A percentile compares a stretch with the other conserved stretches of the same genome.
phyloP scores from a whole-genome alignment of 2,797 vertebrate species.

The Avahi laniger region DNA sequence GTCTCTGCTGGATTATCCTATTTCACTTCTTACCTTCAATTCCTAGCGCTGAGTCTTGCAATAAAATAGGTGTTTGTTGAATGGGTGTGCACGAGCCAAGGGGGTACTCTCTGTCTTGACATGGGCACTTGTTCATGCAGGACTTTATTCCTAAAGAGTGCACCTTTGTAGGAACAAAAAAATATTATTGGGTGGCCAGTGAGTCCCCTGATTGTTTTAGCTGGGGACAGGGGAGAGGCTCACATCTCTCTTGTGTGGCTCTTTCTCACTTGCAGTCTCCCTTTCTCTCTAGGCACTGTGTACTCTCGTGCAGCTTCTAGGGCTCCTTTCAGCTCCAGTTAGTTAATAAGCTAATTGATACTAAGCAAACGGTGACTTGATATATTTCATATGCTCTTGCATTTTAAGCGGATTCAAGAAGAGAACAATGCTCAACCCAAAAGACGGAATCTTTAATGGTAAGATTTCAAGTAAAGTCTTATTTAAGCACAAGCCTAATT shows the following conservation, averaged over 20 bases:
- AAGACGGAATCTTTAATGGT: conserved; percentile 1
- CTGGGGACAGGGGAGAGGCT: too few species aligned
- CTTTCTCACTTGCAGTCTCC: not conserved
- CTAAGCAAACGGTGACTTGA: not conserved
- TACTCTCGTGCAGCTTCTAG: not conserved
- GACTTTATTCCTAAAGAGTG: conserved; percentile 20
- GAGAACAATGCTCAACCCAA: not conserved
- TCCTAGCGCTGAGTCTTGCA: not conserved
- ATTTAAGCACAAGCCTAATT: not conserved
- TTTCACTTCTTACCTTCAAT: not conserved
- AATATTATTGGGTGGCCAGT: not conserved
- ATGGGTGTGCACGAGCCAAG: not conserved
- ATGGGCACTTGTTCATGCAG: not conserved
- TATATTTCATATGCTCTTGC: not conserved
- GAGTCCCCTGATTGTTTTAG: not conserved
- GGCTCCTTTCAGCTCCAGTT: not conserved
- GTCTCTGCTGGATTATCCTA: not conserved
- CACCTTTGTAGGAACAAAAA: not conserved
- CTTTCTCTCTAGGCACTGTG: not conserved
- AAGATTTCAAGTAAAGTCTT: not conserved
- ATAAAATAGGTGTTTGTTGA: not conserved
- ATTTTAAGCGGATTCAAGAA: conserved; percentile 24
- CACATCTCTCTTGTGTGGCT: not conserved
- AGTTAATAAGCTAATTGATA: not conserved
- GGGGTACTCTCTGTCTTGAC: not conserved